Evolutionary conservation across 2,888 invertebrate genomes (phyloP).

Genomic region (Seira ritae): DNA sequence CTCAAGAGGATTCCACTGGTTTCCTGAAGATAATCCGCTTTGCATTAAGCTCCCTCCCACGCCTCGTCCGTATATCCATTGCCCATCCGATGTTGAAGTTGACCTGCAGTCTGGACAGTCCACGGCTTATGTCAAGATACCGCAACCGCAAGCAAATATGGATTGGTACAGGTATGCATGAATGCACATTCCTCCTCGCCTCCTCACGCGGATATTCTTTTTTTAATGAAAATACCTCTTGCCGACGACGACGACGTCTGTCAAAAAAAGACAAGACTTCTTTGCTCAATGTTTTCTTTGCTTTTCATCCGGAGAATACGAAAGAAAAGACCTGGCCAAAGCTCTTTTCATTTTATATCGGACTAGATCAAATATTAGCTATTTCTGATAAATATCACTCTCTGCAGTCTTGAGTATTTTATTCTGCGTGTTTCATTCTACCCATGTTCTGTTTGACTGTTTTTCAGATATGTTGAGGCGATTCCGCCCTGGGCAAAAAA

Average conservation of each 20-base stretch:
- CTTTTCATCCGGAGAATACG: neutral
- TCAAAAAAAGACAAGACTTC: neutral
- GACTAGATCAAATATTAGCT: neutral
- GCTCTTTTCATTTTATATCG: neutral
- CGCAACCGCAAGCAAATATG: constrained; percentile 81
- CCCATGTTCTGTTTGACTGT: neutral
- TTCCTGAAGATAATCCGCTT: constrained; percentile 73
- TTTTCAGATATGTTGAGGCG: constrained; percentile 79
- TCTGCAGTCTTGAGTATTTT: neutral
- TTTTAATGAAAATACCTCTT: neutral
- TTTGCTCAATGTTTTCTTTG: neutral
- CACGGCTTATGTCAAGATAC: constrained; percentile 78
- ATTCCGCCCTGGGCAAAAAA: constrained; percentile 81
- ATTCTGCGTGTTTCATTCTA: neutral
- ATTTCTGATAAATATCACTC: neutral
- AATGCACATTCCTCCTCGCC: neutral
- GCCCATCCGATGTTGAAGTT: constrained; percentile 81
- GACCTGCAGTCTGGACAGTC: constrained; percentile 78
- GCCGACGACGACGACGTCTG: neutral
- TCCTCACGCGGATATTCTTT: neutral
- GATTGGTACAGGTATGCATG: constrained; percentile 80
- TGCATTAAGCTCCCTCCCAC: constrained; percentile 73
- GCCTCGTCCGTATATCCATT: constrained; percentile 80
- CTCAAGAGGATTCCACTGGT: constrained; percentile 72
- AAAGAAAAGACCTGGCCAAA: neutral